A percentile compares a stretch with the other conserved stretches of the same genome.
Evolutionary conservation across 35 echinoderm and acorn worm species (phyloP).

Genomic region (Ptychodera flava): DNA sequence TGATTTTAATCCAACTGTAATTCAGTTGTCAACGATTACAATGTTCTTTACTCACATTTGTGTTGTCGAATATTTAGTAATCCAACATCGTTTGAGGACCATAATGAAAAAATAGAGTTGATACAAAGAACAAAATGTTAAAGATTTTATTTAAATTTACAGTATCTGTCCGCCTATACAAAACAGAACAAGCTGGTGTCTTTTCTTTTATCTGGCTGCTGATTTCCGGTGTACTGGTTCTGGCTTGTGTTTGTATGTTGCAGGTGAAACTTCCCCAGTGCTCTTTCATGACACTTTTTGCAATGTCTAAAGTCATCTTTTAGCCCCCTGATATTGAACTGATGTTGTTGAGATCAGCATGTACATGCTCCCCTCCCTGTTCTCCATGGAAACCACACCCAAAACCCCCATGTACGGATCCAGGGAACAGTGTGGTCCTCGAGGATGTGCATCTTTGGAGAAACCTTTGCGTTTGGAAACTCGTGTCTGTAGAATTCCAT

Average conservation of each 20-base stretch:
- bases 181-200: not conserved
- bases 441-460: constrained; percentile 54
- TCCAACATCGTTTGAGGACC: not conserved
- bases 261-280: constrained; percentile 17
- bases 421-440: constrained; percentile 27
- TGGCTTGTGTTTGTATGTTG: not conserved
- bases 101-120: not conserved
- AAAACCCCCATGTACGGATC: constrained; percentile 35
- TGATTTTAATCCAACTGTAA: not conserved
- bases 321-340: constrained; percentile 25
- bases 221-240: not conserved
- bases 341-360: constrained; percentile 35
- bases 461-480: constrained; percentile 21
- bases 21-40: not conserved
- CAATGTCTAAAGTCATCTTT: constrained; percentile 38
- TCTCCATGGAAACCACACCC: constrained; percentile 41
- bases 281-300: constrained; percentile 19
- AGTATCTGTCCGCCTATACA: not conserved
- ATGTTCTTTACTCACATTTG: constrained; percentile 1
- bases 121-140: not conserved
- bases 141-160: not conserved
- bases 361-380: constrained; percentile 42
- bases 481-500: constrained; percentile 12
- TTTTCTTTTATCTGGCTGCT: not conserved
- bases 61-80: not conserved